Evolutionary conservation across 1,140 invertebrate species (phyloP), one percentile per base, ranked within the genome.

Genomic region (Zaprionus taronus): DNA sequence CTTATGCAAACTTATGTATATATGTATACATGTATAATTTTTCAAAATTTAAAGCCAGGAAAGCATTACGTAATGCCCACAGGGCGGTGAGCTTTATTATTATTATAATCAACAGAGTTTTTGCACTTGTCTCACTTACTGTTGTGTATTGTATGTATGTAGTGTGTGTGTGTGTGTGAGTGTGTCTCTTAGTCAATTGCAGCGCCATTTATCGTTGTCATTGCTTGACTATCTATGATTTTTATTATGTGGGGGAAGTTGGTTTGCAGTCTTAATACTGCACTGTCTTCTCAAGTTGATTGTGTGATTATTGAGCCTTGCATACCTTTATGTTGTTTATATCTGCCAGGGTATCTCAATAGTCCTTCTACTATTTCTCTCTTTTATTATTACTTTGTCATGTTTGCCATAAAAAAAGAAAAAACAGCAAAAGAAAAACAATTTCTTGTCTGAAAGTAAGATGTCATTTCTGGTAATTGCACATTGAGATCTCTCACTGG

Each of bases 31-130:
- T 34, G 4, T 34, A 31, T 31, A 31, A 7, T 31, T 34, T 34
- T 11, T 34, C 9, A 11, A 34, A 34, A 34, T 34, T 34, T 34
- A 34, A 34, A 34, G 9, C 31, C 53, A 58, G 28, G 47, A 17
- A 47, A n/a, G 60, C 31, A 71, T 76, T 76, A 76, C 73, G 73
- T 76, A 76, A 76, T 76, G 73, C 41, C 60, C 41, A 4, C 31
- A 63, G 60, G 66, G 28, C 49, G 66, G 38, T 24, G 12, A 38
- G n/a, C 36, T 44, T 12, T 63, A 14, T 63, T 28, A 20, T 63
- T 28, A 47, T 63, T 15, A 17, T 31, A 9, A 47, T 47, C 6
- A 47, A n/a, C n/a, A 17, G n/a, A 47, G 41, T 47, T 47, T 38
- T 14, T 15, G n/a, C 63, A 66, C 49, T 38, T 55, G 63, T 49